These are phyloP conservation scores for Bhutanitis thaidina DNA, from an alignment of 2,888 invertebrate genomes.

Conservation along the genomic window DNA sequence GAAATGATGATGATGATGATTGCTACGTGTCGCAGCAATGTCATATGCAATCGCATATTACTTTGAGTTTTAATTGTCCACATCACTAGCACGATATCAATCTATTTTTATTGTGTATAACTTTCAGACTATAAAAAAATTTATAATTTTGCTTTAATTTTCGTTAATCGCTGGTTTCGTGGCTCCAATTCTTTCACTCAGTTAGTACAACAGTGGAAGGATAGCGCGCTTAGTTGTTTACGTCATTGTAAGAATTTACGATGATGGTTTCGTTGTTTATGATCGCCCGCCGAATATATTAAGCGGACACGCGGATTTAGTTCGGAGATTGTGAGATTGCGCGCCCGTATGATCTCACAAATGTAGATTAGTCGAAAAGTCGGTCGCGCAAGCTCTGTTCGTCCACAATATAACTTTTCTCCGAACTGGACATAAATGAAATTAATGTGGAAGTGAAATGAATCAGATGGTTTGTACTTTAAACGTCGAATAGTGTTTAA, in stretches of 20 bases:
- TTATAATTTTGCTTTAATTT: no score
- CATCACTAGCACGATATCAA: no score
- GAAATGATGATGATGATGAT: no score
- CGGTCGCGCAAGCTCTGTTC: not conserved
- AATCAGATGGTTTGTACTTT: not conserved
- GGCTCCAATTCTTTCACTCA: constrained; percentile 17
- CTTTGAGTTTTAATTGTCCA: no score
- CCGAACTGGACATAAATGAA: not conserved
- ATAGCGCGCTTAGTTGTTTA: constrained; percentile 13
- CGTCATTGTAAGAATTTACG: constrained; percentile 31
- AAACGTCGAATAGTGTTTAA: no score
- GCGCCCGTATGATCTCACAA: constrained; percentile 1
- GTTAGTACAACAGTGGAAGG: constrained; percentile 2
- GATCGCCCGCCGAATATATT: constrained; percentile 4
- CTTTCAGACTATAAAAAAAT: no score
- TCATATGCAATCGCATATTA: no score
- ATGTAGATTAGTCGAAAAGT: constrained; percentile 10
- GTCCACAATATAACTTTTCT: not conserved
- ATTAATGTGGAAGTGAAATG: not conserved
- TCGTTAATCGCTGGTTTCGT: constrained; percentile 11
- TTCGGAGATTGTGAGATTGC: not conserved
- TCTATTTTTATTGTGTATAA: no score
- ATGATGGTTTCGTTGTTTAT: constrained; percentile 29
- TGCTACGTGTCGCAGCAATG: no score
- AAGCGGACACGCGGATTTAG: not conserved